These are phyloP conservation scores for Hypena proboscidalis DNA, from an alignment of 2,888 invertebrate genomes.

Conservation along the genomic window DNA sequence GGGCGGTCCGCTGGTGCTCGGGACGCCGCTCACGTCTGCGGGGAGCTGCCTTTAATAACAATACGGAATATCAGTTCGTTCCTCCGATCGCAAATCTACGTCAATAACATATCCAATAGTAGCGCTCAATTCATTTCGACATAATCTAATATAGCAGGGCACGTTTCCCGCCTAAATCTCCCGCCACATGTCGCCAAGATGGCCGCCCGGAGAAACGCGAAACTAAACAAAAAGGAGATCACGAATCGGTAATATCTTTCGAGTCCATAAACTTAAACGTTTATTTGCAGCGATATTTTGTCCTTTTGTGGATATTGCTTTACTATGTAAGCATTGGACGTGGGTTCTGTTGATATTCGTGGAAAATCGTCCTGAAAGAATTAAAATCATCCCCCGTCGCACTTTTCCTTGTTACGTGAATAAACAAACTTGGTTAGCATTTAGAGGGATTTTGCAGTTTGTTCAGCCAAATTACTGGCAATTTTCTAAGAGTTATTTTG, in stretches of 20 bases:
- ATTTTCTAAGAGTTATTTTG: slow-evolving; percentile 44
- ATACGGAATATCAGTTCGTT: slow-evolving; percentile 86
- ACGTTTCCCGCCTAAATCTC: slow-evolving; percentile 85
- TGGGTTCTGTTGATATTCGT: slow-evolving; percentile 45
- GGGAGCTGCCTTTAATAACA: slow-evolving; percentile 82
- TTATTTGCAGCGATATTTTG: slow-evolving; percentile 85
- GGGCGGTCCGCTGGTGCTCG: slow-evolving; percentile 58
- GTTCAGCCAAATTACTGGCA: slow-evolving; percentile 33
- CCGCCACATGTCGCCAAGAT: slow-evolving; percentile 86
- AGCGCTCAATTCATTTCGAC: slow-evolving; percentile 84
- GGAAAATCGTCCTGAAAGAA: slow-evolving; percentile 36
- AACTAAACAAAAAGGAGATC: slow-evolving; percentile 84
- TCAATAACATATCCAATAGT: slow-evolving; percentile 86
- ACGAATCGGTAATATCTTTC: slow-evolving; percentile 86
- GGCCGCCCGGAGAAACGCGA: slow-evolving; percentile 80
- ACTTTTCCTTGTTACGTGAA: slow-evolving; percentile 26
- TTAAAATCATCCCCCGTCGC: slow-evolving; percentile 16
- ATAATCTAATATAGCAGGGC: slow-evolving; percentile 84
- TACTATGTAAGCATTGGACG: slow-evolving; percentile 66
- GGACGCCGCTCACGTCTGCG: slow-evolving; percentile 74
- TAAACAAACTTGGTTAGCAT: slow-evolving; percentile 34
- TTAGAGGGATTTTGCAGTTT: slow-evolving; percentile 33
- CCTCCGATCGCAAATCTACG: slow-evolving; percentile 85
- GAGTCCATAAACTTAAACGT: slow-evolving; percentile 85
- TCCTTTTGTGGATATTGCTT: slow-evolving; percentile 83